Evolutionary conservation across 2,888 invertebrate species (phyloP), one percentile per base, ranked within the genome.

Genomic region (Pseudeuparius sepicola): DNA sequence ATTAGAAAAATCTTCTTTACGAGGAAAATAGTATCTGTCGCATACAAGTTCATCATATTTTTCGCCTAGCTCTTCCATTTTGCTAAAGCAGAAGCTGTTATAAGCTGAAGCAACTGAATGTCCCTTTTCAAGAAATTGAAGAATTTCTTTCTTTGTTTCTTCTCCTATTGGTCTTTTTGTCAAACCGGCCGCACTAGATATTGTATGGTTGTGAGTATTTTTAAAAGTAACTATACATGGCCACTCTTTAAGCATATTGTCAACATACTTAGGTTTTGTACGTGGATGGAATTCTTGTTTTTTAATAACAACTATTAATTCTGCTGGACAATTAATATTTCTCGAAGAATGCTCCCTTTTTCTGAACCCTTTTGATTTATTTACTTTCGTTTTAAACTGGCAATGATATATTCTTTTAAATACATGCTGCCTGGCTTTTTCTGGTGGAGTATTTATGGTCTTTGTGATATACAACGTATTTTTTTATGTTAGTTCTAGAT

Each of bases 361-460:
- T 15, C 33, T 36, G 11, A 6, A 2, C 2, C 5, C 13, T 11
- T 32, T 31, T 4, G 20, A 9, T 24, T 36, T 39, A 14, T 31
- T 26, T 28, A 25, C 9, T 31, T 16, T 40, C 2, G 40, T 40
- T 33, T 34, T 31, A 10, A 34, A 34, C 3, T 37, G 34, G 10
- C 40, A 40, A 25, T 37, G 20, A 23, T 40, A 40, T 2, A 20
- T 10, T 31, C 40, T 28, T 18, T 34, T 40, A 37, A 40, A 40
- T 2, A 40, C 16, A 34, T 40, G 11, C 12, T 31, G 14, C 28
- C 25, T 14, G 23, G 30, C 12, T 7, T 11, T 11, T 18, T n/a
- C n/a, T n/a, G n/a, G n/a, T n/a, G n/a, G n/a, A n/a, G n/a, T n/a
- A n/a, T n/a, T n/a, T n/a, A n/a, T n/a, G n/a, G n/a, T n/a, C n/a